These are phyloP conservation scores for Epinephelus lanceolatus DNA, from an alignment of 2,113 vertebrate genomes.

Conservation along the genomic window DNA sequence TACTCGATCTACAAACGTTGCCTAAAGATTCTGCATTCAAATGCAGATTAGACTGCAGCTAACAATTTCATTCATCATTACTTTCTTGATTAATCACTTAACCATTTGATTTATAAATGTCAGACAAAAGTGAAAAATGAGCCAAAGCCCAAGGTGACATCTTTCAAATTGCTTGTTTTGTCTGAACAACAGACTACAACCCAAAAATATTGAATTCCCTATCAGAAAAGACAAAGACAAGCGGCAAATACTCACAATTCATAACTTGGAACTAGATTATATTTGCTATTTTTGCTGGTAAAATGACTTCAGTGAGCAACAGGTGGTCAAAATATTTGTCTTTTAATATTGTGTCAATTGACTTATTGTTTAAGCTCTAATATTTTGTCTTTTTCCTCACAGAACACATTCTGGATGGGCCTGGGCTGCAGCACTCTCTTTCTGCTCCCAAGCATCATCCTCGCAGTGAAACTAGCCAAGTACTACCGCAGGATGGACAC, in stretches of 20 bases:
- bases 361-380: background rate
- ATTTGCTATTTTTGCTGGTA: background rate
- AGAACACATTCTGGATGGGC: slow-evolving; percentile 98
- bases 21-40: too few relatives aligned
- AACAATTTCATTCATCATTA: background rate
- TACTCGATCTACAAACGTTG: too few relatives aligned
- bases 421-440: slow-evolving; percentile 90
- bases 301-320: background rate
- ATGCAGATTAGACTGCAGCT: background rate
- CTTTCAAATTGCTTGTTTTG: background rate
- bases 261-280: background rate
- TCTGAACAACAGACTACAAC: background rate
- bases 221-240: background rate
- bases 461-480: slow-evolving; percentile 94
- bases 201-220: background rate
- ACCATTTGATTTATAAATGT: background rate
- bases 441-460: slow-evolving; percentile 92
- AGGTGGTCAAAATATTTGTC: background rate
- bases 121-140: background rate
- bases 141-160: background rate
- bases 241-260: background rate
- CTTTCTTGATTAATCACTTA: background rate
- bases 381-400: slow-evolving; percentile 28
- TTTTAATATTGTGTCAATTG: background rate
- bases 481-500: slow-evolving; percentile 97